Percentiles rank a stretch among this genome's conserved stretches.
Evolutionary conservation across 2,888 invertebrate species (phyloP).

Genomic region (Ditylenchus weischeri): DNA sequence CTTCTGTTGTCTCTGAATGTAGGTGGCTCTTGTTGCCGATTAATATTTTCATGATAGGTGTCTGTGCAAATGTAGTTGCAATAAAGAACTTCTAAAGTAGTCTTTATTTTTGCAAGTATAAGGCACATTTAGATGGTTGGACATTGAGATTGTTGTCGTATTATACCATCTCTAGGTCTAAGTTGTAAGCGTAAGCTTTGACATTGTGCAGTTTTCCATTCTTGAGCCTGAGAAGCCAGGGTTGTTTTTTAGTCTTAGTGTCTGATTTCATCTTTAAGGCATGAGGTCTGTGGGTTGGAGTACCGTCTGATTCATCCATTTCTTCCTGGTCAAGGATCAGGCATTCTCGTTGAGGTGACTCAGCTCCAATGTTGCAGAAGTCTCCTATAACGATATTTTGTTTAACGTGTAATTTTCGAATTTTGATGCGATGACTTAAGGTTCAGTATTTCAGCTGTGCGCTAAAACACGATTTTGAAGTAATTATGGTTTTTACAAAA

Average conservation of each 20-base stretch:
- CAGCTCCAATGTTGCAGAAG: conserved; percentile 7
- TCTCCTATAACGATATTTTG: not conserved
- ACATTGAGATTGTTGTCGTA: not conserved
- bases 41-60: too few relatives aligned
- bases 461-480: too few relatives aligned
- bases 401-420: too few relatives aligned
- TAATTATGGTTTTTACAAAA: too few relatives aligned
- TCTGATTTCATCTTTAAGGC: not conserved
- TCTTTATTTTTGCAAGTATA: too few relatives aligned
- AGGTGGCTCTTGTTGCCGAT: too few relatives aligned
- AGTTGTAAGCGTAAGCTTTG: conserved; percentile 10
- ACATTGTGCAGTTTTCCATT: conserved; percentile 27
- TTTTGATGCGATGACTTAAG: too few relatives aligned
- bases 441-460: too few relatives aligned
- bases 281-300: not conserved
- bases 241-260: not conserved
- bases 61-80: too few relatives aligned
- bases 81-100: too few relatives aligned
- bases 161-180: conserved; percentile 25
- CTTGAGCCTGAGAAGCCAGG: conserved; percentile 23
- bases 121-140: too few relatives aligned
- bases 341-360: conserved; percentile 1
- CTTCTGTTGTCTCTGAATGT: too few relatives aligned
- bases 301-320: not conserved
- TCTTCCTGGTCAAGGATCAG: not conserved